Evolutionary conservation across 2,113 vertebrate species (phyloP).

Genomic region (Albula glossodonta): DNA sequence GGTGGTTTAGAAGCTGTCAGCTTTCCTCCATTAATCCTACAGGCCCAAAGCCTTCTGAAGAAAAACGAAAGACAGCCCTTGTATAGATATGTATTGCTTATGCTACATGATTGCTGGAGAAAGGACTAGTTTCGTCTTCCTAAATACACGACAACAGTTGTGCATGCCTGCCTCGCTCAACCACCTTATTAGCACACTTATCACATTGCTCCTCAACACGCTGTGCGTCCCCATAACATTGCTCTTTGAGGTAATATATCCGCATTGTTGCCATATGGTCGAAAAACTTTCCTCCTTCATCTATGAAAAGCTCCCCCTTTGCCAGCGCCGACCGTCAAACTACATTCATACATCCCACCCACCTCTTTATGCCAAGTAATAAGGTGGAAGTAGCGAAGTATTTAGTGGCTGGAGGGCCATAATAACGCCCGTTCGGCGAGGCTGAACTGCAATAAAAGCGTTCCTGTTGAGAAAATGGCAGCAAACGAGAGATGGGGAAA

Average conservation of each 20-base stretch:
- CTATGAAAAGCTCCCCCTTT: neutral
- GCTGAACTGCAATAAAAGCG: constrained; percentile 79
- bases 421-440: constrained; percentile 63
- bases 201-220: neutral
- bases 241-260: neutral
- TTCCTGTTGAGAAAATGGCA: constrained; percentile 73
- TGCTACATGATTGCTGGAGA: neutral
- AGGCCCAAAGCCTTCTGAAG: too few relatives aligned
- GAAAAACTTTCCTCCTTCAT: neutral
- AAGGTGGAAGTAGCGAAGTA: constrained; percentile 43
- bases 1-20: neutral
- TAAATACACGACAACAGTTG: neutral
- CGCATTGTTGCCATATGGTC: neutral
- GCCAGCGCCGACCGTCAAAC: neutral
- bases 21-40: neutral
- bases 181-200: neutral
- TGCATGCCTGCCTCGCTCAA: neutral
- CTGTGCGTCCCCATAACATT: neutral
- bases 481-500: constrained; percentile 62
- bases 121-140: neutral
- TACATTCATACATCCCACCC: neutral
- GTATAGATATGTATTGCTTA: neutral
- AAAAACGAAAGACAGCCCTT: neutral
- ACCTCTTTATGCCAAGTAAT: neutral
- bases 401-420: constrained; percentile 73